These are phyloP conservation scores for Pachyuromys duprasi DNA, from an alignment of 2,797 vertebrate species.

Conservation along the genomic window DNA sequence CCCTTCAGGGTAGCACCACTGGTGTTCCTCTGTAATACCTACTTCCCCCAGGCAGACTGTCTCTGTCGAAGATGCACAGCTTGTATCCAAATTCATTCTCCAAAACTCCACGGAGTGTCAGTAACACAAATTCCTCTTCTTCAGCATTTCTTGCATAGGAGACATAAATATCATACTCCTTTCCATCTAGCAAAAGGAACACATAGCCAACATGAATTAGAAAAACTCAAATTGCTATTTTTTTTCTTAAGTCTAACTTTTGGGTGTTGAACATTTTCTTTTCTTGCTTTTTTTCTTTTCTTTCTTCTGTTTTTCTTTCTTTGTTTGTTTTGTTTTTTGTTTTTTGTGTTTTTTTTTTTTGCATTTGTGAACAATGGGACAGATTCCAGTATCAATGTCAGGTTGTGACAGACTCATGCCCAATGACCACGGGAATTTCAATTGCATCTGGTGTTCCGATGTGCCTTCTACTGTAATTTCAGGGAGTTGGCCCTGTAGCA, in stretches of 20 bases:
- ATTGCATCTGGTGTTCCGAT: neutral
- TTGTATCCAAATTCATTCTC: slow-evolving; percentile 97
- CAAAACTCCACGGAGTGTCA: slow-evolving; percentile 92
- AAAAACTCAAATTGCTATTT: neutral
- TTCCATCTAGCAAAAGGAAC: slow-evolving; percentile 90
- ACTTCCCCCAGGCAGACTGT: slow-evolving; percentile 98
- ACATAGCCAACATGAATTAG: slow-evolving; percentile 35
- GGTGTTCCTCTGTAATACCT: slow-evolving; percentile 86
- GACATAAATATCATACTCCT: slow-evolving; percentile 97
- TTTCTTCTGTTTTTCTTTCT: neutral
- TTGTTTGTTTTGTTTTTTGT: neutral
- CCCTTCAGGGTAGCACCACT: neutral
- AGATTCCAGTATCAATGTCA: neutral
- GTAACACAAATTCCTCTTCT: slow-evolving; percentile 96
- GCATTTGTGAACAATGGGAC: neutral
- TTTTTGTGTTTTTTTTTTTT: slow-evolving; percentile 18
- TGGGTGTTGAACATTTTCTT: neutral
- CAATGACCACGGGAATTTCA: slow-evolving; percentile 13
- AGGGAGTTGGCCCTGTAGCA: neutral
- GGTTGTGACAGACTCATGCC: slow-evolving; percentile 4
- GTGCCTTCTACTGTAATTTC: neutral
- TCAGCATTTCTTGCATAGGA: slow-evolving; percentile 96
- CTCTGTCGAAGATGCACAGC: slow-evolving; percentile 97
- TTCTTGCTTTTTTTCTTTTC: neutral
- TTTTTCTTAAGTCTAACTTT: slow-evolving; percentile 16